Conservation (phyloP, 2,888 invertebrate species). For the Pseudococcus longispinus region DNA sequence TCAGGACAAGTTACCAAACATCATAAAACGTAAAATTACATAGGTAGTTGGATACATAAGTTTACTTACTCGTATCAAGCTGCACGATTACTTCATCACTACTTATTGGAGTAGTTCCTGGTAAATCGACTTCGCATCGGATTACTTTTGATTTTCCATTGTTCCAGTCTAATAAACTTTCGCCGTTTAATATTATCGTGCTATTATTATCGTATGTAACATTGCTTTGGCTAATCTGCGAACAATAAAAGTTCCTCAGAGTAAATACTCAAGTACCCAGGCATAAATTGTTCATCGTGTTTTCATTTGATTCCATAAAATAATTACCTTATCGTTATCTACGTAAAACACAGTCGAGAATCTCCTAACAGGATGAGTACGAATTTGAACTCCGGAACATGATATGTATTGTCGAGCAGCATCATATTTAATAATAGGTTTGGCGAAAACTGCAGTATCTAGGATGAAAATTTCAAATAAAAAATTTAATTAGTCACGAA, state of each 20-base stretch:
- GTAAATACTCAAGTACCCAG: neutral
- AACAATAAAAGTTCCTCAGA: neutral
- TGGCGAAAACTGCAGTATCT: neutral
- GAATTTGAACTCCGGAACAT: neutral
- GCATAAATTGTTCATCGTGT: neutral
- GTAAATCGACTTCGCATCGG: conserved; percentile 7
- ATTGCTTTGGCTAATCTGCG: neutral
- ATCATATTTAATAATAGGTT: neutral
- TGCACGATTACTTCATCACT: conserved; percentile 9
- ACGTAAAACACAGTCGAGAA: neutral
- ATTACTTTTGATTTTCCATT: conserved; percentile 9
- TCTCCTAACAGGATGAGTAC: neutral
- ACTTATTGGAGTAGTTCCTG: conserved; percentile 6
- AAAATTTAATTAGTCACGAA: neutral
- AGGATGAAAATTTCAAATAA: neutral
- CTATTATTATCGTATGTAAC: conserved; percentile 13
- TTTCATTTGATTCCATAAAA: neutral
- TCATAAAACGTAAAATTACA: neutral
- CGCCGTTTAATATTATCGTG: neutral
- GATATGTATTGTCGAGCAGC: neutral
- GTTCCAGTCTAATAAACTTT: conserved; percentile 26
- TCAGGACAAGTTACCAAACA: neutral
- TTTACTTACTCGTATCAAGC: neutral
- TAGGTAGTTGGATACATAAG: neutral
- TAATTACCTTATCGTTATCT: conserved; percentile 4